Evolutionary conservation across 2,888 invertebrate species (phyloP).

Genomic region (Tenthredo amoena): DNA sequence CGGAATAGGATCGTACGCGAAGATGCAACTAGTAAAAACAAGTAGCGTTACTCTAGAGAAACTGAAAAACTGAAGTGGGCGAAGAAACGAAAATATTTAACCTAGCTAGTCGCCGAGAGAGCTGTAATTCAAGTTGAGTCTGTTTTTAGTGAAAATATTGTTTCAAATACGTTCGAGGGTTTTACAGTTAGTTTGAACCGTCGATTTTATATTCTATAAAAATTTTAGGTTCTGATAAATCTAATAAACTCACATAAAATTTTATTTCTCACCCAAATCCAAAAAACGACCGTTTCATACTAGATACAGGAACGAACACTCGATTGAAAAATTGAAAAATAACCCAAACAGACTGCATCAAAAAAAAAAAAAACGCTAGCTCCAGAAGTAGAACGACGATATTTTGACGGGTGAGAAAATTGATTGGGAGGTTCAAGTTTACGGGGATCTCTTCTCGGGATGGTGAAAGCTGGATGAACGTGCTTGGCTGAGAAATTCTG

Average conservation of each 20-base stretch:
- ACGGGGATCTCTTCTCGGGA: background rate
- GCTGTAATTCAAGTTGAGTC: background rate
- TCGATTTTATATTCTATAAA: background rate
- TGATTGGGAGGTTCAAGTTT: conserved; percentile 46
- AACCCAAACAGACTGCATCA: conserved; percentile 7
- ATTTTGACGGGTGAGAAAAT: conserved; percentile 43
- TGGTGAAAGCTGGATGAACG: conserved; percentile 21
- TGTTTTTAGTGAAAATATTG: background rate
- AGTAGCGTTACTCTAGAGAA: background rate
- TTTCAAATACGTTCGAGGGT: background rate
- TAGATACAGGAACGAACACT: background rate
- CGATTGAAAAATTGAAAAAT: conserved; percentile 25
- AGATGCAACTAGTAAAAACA: background rate
- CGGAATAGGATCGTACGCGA: background rate
- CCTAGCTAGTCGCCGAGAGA: background rate
- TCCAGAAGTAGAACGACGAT: background rate
- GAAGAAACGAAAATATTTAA: conserved; percentile 7
- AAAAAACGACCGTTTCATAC: background rate
- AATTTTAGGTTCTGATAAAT: background rate
- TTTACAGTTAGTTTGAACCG: background rate
- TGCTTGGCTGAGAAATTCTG: background rate
- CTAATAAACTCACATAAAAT: background rate
- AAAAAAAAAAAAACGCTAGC: background rate
- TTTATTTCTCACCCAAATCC: background rate
- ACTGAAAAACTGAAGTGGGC: background rate